phyloP scores from a whole-genome alignment of 2,888 invertebrate species.

The Calephelis perditalis region DNA sequence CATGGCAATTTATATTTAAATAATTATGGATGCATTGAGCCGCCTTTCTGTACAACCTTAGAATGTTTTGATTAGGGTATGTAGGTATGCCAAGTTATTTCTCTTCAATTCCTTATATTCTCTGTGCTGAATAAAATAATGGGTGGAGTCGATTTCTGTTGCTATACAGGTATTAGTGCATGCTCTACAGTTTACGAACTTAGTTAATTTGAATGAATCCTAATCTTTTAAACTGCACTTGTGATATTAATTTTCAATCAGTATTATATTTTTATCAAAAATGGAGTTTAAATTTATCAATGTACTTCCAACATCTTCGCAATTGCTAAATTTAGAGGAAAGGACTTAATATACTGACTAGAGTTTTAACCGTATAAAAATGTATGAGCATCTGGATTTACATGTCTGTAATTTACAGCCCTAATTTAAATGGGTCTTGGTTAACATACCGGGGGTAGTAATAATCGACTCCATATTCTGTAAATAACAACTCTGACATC shows the following conservation, averaged over 20 bases:
- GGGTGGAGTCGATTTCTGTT: not conserved
- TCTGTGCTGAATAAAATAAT: not conserved
- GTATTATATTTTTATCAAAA: not conserved
- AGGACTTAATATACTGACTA: not conserved
- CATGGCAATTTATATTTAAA: too few relatives aligned
- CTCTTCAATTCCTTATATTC: not conserved
- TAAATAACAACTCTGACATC: conserved; percentile 26
- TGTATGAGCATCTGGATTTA: conserved; percentile 8
- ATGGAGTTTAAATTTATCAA: not conserved
- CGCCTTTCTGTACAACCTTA: too few relatives aligned
- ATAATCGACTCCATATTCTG: too few relatives aligned
- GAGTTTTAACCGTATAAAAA: conserved; percentile 15
- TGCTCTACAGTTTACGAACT: not conserved
- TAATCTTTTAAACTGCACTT: not conserved
- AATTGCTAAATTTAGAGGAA: not conserved
- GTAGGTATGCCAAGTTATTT: not conserved
- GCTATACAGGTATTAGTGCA: not conserved
- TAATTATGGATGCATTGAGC: too few relatives aligned
- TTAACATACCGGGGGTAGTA: conserved; percentile 3
- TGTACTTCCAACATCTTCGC: not conserved
- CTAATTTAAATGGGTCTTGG: conserved; percentile 13
- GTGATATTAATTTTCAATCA: not conserved
- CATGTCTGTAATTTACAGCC: conserved; percentile 15
- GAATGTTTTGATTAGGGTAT: too few relatives aligned
- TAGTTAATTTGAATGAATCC: not conserved